Evolutionary conservation across 2,113 vertebrate species (phyloP).

Genomic region (Athene noctua): DNA sequence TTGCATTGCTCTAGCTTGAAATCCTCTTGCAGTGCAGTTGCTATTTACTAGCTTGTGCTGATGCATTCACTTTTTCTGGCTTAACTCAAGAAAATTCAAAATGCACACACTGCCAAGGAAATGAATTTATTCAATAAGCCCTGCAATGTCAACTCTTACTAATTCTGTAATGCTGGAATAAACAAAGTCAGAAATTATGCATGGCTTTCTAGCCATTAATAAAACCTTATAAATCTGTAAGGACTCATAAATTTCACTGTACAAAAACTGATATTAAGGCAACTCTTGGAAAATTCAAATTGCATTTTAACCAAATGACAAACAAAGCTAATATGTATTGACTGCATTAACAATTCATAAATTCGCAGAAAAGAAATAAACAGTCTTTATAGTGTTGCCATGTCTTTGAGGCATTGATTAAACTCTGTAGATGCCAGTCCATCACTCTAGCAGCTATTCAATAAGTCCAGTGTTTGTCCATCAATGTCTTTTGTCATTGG

Average conservation of each 20-base stretch:
- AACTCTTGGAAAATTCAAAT: constrained; percentile 8
- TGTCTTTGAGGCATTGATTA: constrained; percentile 61
- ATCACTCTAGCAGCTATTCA: constrained; percentile 42
- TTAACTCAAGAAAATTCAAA: constrained; percentile 44
- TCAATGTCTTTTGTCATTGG: constrained; percentile 40
- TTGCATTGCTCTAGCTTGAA: not conserved
- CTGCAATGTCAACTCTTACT: constrained; percentile 7
- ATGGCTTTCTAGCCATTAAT: constrained; percentile 20
- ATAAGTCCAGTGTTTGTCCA: constrained; percentile 14
- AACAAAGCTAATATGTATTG: constrained; percentile 44
- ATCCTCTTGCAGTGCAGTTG: not conserved
- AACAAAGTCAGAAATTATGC: constrained; percentile 45
- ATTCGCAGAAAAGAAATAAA: constrained; percentile 22
- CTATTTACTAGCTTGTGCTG: constrained; percentile 24
- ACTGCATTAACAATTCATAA: constrained; percentile 66
- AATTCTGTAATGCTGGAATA: constrained; percentile 35
- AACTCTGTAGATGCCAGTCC: not conserved
- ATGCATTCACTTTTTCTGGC: constrained; percentile 29
- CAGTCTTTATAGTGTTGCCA: not conserved
- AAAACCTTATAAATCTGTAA: constrained; percentile 35
- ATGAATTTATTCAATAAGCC: constrained; percentile 44
- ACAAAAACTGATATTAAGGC: not conserved
- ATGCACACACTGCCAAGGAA: constrained; percentile 14
- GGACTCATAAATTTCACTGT: not conserved
- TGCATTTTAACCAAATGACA: constrained; percentile 31